These are phyloP conservation scores for Aphelinus atriplicis DNA, from an alignment of 1,140 invertebrate species.

Conservation along the genomic window DNA sequence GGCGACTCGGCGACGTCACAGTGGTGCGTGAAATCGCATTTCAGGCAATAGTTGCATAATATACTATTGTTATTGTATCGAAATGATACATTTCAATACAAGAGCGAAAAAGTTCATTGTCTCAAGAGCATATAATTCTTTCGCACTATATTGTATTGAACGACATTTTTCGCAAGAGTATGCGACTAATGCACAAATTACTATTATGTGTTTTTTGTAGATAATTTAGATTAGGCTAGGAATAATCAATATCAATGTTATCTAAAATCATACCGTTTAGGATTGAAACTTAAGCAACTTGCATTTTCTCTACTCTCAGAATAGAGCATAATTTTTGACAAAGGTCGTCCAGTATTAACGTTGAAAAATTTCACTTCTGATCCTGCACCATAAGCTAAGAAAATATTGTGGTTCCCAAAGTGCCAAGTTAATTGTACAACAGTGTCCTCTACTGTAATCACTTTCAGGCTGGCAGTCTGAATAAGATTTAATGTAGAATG, in stretches of 20 bases:
- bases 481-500: conserved; percentile 27
- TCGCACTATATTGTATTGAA: too few species aligned
- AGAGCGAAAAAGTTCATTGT: too few species aligned
- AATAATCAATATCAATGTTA: neutral
- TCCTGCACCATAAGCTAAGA: conserved; percentile 57
- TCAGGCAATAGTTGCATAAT: too few species aligned
- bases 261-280: conserved; percentile 51
- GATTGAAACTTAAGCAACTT: conserved; percentile 58
- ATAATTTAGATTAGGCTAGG: too few species aligned
- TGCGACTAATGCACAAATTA: too few species aligned
- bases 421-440: conserved; percentile 59
- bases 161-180: too few species aligned
- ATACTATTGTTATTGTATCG: too few species aligned
- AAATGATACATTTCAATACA: too few species aligned
- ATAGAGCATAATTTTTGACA: conserved; percentile 52
- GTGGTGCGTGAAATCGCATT: too few species aligned
- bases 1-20: too few species aligned
- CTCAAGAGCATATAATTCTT: too few species aligned
- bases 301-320: conserved; percentile 51
- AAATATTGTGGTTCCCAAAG: conserved; percentile 53
- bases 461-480: conserved; percentile 49
- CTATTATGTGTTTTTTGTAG: too few species aligned
- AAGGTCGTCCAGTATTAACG: conserved; percentile 46
- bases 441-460: conserved; percentile 56
- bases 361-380: conserved; percentile 56